Conservation (phyloP, 1,140 invertebrate species). For the Himalopsyche phryganea region DNA sequence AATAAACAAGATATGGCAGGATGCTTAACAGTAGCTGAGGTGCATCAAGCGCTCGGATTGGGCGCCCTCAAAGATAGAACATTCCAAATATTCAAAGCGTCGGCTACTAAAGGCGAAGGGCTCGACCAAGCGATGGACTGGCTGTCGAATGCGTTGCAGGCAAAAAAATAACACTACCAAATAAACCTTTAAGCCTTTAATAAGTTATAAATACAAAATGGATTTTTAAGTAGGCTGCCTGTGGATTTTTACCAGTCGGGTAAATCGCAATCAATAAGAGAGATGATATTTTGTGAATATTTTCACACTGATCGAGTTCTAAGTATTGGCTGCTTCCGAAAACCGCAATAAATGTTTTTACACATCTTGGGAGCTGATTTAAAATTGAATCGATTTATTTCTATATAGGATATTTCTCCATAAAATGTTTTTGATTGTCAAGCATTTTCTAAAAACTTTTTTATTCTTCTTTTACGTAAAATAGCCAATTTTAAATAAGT, state of each 20-base stretch:
- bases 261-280: not conserved
- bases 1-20: constrained; percentile 99
- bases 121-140: constrained; percentile 99
- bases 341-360: not conserved
- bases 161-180: constrained; percentile 66
- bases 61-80: constrained; percentile 94
- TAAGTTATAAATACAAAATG: constrained; percentile 29
- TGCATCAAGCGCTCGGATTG: constrained; percentile 93
- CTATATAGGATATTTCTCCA: no score
- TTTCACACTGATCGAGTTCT: not conserved
- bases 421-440: no score
- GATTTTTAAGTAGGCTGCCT: constrained; percentile 31
- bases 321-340: not conserved
- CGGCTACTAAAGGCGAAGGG: constrained; percentile 97
- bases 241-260: constrained; percentile 27
- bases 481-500: no score
- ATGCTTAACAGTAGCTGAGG: constrained; percentile 92
- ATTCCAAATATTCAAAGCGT: constrained; percentile 99
- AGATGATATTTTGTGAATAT: not conserved
- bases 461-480: no score
- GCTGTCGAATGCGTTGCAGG: constrained; percentile 86
- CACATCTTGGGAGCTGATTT: not conserved
- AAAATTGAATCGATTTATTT: not conserved
- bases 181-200: constrained; percentile 27
- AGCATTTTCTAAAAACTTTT: no score